These are phyloP conservation scores for Watsonalla binaria DNA, from an alignment of 2,888 invertebrate species.

Conservation along the genomic window DNA sequence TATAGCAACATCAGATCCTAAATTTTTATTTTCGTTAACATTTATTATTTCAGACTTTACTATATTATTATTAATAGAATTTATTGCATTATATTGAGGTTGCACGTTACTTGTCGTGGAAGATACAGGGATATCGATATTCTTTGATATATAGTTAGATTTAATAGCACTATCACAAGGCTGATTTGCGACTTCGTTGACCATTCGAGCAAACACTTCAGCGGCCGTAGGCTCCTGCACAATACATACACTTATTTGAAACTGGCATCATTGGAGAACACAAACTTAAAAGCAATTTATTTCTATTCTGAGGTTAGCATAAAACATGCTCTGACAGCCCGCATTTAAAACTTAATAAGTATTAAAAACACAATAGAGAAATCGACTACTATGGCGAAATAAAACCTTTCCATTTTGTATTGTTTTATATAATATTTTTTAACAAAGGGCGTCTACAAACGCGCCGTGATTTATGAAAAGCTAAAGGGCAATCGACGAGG, in stretches of 20 bases:
- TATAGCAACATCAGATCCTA: constrained; percentile 57
- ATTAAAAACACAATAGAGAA: no score
- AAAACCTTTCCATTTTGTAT: no score
- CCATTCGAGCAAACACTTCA: constrained; percentile 72
- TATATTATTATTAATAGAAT: constrained; percentile 65
- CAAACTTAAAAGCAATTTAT: no score
- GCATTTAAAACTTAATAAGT: no score
- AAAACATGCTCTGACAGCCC: no score
- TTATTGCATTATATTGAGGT: constrained; percentile 62
- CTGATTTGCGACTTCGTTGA: constrained; percentile 64
- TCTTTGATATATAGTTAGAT: constrained; percentile 48
- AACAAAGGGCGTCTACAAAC: no score
- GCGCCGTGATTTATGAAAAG: no score
- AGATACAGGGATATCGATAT: constrained; percentile 44
- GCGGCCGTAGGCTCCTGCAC: constrained; percentile 52
- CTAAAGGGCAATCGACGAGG: no score
- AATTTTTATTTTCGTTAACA: constrained; percentile 62
- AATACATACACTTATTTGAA: constrained; percentile 5
- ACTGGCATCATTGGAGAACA: no score
- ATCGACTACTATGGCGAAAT: no score
- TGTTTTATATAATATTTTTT: no score
- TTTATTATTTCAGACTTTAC: constrained; percentile 67
- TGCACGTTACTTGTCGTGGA: constrained; percentile 46
- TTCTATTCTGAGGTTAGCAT: no score
- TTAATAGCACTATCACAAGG: constrained; percentile 51